A percentile compares a stretch with the other conserved stretches of the same genome.
phyloP scores from a whole-genome alignment of 2,797 vertebrate species.

The Mus caroli region DNA sequence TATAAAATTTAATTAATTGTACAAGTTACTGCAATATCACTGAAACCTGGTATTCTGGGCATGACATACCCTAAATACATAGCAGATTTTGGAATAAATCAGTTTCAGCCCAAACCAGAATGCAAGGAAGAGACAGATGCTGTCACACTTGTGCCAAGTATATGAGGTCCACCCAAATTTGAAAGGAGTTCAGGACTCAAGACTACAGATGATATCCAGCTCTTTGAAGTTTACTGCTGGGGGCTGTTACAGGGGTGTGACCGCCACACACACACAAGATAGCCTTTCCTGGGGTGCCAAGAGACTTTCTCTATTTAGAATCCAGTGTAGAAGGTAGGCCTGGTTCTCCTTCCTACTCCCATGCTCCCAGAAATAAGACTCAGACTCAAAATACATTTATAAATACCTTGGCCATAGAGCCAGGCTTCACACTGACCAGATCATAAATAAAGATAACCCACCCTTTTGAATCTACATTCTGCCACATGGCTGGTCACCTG shows the following conservation, averaged over 20 bases:
- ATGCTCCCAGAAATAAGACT: not conserved
- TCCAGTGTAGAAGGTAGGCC: not conserved
- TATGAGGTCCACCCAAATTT: slow-evolving; percentile 46
- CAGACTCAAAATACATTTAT: not conserved
- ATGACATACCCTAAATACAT: slow-evolving; percentile 70
- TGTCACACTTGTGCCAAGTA: slow-evolving; percentile 57
- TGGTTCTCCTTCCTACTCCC: not conserved
- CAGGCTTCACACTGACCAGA: not conserved
- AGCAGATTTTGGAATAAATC: slow-evolving; percentile 79
- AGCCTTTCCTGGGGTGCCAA: not conserved
- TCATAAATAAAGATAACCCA: not conserved
- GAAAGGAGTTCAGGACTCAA: not conserved
- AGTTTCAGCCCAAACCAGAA: slow-evolving; percentile 70
- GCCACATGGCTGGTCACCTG: not conserved
- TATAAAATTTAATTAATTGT: slow-evolving; percentile 79
- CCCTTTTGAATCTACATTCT: not conserved
- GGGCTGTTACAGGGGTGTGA: not conserved
- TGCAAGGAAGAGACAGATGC: slow-evolving; percentile 63
- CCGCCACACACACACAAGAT: not conserved
- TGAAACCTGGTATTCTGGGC: slow-evolving; percentile 62
- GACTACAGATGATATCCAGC: not conserved
- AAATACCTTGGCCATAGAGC: not conserved
- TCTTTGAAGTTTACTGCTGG: not conserved
- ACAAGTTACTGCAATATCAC: slow-evolving; percentile 71
- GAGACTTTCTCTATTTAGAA: not conserved